Conservation (phyloP, 2,113 vertebrate genomes). For the Tyto alba region DNA sequence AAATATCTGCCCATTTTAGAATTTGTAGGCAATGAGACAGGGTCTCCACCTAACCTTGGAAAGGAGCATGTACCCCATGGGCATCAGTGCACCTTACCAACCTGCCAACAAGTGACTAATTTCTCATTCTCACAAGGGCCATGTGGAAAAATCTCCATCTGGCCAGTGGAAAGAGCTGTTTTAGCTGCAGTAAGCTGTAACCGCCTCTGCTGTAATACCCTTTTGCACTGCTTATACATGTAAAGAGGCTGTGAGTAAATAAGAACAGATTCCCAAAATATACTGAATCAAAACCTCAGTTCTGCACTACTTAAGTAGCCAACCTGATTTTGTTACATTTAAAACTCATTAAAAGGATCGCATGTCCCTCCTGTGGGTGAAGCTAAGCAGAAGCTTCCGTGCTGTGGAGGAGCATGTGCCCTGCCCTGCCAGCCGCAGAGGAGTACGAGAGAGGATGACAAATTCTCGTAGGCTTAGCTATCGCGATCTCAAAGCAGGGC, state of each 20-base stretch:
- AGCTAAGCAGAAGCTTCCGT: background rate
- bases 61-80: background rate
- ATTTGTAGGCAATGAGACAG: background rate
- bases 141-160: background rate
- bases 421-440: background rate
- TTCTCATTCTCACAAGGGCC: background rate
- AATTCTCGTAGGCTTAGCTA: background rate
- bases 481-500: background rate
- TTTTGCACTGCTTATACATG: background rate
- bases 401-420: background rate
- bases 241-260: background rate
- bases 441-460: background rate
- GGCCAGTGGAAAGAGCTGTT: background rate
- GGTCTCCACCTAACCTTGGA: background rate
- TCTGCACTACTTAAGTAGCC: background rate
- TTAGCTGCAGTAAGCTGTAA: background rate
- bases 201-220: background rate
- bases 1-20: background rate
- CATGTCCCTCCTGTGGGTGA: background rate
- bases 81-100: background rate
- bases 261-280: background rate
- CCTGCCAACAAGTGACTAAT: background rate
- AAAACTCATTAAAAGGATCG: background rate
- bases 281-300: background rate
- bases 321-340: background rate